These are phyloP conservation scores for Spea bombifrons DNA, from an alignment of 2,113 vertebrate species.

Conservation along the genomic window DNA sequence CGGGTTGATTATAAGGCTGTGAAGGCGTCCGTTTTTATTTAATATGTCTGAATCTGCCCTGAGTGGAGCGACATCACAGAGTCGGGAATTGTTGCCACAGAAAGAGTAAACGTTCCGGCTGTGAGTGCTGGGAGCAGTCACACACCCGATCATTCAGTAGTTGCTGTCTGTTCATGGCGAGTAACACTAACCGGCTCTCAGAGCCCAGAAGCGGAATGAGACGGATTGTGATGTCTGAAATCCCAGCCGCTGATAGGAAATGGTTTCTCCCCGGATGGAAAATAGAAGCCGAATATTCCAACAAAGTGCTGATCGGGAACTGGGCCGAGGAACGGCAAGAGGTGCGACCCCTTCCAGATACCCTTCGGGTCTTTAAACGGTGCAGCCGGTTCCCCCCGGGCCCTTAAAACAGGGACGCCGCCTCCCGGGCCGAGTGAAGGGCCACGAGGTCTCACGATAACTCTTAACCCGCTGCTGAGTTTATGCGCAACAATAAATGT, in stretches of 20 bases:
- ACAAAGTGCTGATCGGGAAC: conserved; percentile 71
- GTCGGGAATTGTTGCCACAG: background rate
- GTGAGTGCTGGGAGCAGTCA: conserved; percentile 3
- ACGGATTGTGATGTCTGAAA: conserved; percentile 9
- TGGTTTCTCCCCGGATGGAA: conserved; percentile 65
- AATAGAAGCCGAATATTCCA: conserved; percentile 63
- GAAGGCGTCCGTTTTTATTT: too few relatives aligned
- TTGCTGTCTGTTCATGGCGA: background rate
- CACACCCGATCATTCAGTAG: conserved; percentile 9
- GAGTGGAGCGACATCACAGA: too few relatives aligned
- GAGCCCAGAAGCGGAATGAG: background rate
- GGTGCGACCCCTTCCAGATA: conserved; percentile 56
- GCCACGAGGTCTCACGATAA: too few relatives aligned
- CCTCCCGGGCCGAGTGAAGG: too few relatives aligned
- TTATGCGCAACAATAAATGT: too few relatives aligned
- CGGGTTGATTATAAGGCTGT: too few relatives aligned
- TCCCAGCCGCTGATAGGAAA: conserved; percentile 46
- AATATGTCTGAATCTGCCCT: too few relatives aligned
- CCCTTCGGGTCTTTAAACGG: too few relatives aligned
- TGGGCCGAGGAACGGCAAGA: conserved; percentile 73
- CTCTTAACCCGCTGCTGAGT: too few relatives aligned
- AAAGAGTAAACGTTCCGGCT: conserved; percentile 26
- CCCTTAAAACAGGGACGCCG: too few relatives aligned
- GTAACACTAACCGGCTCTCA: background rate
- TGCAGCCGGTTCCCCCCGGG: too few relatives aligned